A percentile compares a stretch with the other conserved stretches of the same genome.
Evolutionary conservation across 2,888 invertebrate genomes (phyloP).

Genomic region (Dolomedes plantarius): DNA sequence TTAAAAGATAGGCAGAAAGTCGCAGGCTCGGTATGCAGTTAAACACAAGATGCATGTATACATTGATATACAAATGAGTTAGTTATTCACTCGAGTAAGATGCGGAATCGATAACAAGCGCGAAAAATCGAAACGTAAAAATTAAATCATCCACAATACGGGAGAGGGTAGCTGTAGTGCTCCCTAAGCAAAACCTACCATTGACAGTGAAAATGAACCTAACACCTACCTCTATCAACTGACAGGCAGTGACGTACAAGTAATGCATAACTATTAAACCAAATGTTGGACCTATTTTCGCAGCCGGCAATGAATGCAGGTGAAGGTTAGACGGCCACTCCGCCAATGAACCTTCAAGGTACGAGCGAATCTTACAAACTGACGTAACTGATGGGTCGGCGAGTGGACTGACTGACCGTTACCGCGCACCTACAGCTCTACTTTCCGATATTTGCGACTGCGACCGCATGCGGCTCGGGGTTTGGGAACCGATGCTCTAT

Average conservation of each 20-base stretch:
- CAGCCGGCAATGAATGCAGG: not conserved
- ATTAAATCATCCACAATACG: too few relatives aligned
- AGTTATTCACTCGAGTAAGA: too few relatives aligned
- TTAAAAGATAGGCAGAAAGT: too few relatives aligned
- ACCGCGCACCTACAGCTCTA: constrained; percentile 21
- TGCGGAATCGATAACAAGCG: too few relatives aligned
- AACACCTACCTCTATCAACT: constrained; percentile 43
- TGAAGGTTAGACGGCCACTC: not conserved
- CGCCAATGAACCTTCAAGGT: not conserved
- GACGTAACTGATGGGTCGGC: not conserved
- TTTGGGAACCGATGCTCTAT: too few relatives aligned
- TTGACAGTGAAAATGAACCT: too few relatives aligned
- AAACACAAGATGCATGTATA: too few relatives aligned
- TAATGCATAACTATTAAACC: not conserved
- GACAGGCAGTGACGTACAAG: constrained; percentile 12
- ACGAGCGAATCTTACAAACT: not conserved
- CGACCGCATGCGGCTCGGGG: not conserved
- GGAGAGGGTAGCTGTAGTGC: too few relatives aligned
- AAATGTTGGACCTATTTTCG: not conserved
- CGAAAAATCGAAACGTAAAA: too few relatives aligned
- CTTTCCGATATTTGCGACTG: constrained; percentile 11
- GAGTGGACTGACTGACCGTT: not conserved
- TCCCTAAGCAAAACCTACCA: too few relatives aligned
- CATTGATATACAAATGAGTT: too few relatives aligned
- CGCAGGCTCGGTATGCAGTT: too few relatives aligned